Base-by-base conservation (phyloP, 64 coral and sea anemone genomes). In the Astreopora myriophthalma region DNA sequence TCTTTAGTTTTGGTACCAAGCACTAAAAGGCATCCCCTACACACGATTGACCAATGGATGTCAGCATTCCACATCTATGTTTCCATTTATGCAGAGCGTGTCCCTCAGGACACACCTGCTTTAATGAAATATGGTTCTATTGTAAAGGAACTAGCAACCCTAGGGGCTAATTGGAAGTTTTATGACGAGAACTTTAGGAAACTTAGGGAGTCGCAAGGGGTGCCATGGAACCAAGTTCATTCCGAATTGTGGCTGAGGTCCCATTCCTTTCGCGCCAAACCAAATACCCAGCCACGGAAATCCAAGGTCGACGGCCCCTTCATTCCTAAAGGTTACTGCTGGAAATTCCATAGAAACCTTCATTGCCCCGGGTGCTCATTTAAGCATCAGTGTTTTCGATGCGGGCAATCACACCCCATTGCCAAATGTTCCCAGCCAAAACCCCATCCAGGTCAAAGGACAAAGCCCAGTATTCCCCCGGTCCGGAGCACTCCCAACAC, bases 171-270 rank as follows among this genome's bases (percentile, higher is more conserved):
- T 5, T 94, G 87, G 35, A 38, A 52, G 22, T 85, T 82, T 29
- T 94, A 94, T 38, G 79, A 94, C 12, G 70, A 85, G 60, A 94
- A 84, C 24, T 94, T 89, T 61, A 57, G 86, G 4, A 70, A 22
- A 7, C 11, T 94, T 29, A 49, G 86, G 42, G 48, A 88, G 24
- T 36, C 77, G 6, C n/a, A 88, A 24, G 68, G 67, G 20, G 14
- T 48, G 6, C 70, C 86, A 39, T 63, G 80, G 69, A 51, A 76
- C 25, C 80, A 66, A 2, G 69, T 76, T 23, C 73, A 76, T 46
- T 17, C 35, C 8, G 89, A 81, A 23, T 32, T 90, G 1, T 90
- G 75, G 88, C 33, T 81, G 5, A 75, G 73, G 12, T 75, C 61
- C 5, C 88, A 90, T 48, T 70, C 24, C 64, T 48, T 86, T 44